Evolutionary conservation across 2,113 vertebrate genomes (phyloP).

Genomic region (Nycticryphes semicollaris): DNA sequence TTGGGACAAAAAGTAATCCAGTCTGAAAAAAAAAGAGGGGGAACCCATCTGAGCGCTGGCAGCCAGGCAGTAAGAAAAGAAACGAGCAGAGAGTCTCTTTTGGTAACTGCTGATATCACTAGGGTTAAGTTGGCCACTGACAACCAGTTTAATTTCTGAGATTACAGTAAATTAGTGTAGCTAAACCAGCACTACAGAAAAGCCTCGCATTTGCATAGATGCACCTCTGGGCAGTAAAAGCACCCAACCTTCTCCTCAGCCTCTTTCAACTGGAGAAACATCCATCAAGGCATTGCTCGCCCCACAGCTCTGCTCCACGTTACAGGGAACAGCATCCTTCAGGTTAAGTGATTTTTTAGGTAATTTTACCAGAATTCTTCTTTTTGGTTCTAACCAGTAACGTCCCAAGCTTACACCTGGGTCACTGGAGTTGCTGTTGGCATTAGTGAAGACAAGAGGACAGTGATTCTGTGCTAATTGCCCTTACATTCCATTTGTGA

Average conservation of each 20-base stretch:
- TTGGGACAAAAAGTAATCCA: neutral
- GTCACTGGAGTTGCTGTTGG: neutral
- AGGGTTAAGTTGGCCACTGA: neutral
- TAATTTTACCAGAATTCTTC: neutral
- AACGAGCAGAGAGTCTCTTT: fast-evolving
- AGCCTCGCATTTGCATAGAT: neutral
- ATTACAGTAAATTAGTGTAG: neutral
- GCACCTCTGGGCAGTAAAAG: neutral
- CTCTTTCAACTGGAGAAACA: neutral
- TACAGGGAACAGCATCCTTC: neutral
- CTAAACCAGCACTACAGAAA: neutral
- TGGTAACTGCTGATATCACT: neutral
- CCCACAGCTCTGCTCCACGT: fast-evolving
- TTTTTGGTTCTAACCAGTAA: neutral
- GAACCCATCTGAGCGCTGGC: neutral
- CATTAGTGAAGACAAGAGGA: neutral
- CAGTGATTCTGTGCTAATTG: neutral
- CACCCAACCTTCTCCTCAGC: neutral
- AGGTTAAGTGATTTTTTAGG: neutral
- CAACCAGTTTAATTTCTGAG: neutral
- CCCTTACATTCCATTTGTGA: neutral
- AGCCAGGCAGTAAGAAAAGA: neutral
- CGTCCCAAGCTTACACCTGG: neutral
- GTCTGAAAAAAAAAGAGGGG: neutral
- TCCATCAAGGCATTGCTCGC: neutral